phyloP scores from a whole-genome alignment of 2,888 invertebrate genomes.

The Flexamia atlantica region DNA sequence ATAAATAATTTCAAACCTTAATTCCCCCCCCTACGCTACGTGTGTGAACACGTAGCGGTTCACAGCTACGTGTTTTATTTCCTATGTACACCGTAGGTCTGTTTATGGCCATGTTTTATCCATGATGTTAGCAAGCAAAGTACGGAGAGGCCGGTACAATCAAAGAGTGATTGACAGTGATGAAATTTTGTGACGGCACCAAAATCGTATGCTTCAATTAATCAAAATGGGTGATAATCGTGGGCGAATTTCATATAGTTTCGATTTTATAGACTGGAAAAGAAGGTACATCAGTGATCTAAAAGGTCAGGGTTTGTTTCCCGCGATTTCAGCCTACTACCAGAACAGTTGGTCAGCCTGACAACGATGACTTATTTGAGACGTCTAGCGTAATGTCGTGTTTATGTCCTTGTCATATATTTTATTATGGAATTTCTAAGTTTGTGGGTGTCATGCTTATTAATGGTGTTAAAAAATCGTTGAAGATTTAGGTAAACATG shows the following conservation, averaged over 20 bases:
- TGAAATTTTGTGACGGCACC: too few relatives aligned
- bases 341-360: conserved; percentile 58
- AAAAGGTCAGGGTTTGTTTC: conserved; percentile 48
- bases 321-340: conserved; percentile 62
- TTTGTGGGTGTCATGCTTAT: conserved; percentile 49
- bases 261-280: not conserved
- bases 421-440: conserved; percentile 62
- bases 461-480: conserved; percentile 22
- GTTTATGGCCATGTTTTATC: too few relatives aligned
- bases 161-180: too few relatives aligned
- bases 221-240: too few relatives aligned
- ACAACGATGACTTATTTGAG: conserved; percentile 49
- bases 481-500: conserved; percentile 76
- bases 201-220: too few relatives aligned
- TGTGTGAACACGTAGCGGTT: too few relatives aligned
- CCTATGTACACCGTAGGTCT: too few relatives aligned
- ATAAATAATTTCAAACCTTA: too few relatives aligned
- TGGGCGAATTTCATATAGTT: not conserved
- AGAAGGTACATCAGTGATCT: not conserved
- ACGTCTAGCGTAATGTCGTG: conserved; percentile 50
- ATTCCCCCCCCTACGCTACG: too few relatives aligned
- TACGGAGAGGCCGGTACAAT: too few relatives aligned
- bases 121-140: too few relatives aligned
- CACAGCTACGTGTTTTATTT: too few relatives aligned
- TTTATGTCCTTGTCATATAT: conserved; percentile 66